Evolutionary conservation across 53 echinoderm and acorn worm species (phyloP).

Genomic region (Glandiceps talaboti): DNA sequence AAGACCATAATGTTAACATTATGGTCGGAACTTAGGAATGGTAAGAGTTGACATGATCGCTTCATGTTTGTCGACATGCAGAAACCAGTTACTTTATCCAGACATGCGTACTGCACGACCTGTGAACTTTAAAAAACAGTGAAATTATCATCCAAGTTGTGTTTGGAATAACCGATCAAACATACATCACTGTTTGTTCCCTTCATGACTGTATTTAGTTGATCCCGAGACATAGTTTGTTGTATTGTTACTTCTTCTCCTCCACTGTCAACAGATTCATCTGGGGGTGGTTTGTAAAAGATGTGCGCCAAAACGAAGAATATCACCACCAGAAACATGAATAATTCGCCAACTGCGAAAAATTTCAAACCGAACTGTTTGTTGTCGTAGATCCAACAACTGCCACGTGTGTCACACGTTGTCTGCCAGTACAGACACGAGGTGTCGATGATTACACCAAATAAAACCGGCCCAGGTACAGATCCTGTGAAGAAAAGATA

Average conservation of each 20-base stretch:
- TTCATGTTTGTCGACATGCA: no score
- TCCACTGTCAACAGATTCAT: not conserved
- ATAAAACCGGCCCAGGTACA: slow-evolving; percentile 38
- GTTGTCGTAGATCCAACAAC: slow-evolving; percentile 50
- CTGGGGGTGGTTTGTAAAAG: not conserved
- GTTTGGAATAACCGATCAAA: not conserved
- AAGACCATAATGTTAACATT: no score
- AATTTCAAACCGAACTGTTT: slow-evolving; percentile 37
- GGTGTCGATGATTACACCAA: slow-evolving; percentile 34
- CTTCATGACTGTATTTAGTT: not conserved
- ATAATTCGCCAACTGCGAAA: slow-evolving; percentile 13
- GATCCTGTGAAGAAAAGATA: slow-evolving; percentile 12
- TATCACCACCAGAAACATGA: not conserved
- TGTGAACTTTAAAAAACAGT: no score
- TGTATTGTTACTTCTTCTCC: not conserved
- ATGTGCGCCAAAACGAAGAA: not conserved
- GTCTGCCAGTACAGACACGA: slow-evolving; percentile 50
- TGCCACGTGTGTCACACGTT: slow-evolving; percentile 23
- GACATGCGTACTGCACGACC: no score
- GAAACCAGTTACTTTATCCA: no score
- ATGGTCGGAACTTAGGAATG: no score
- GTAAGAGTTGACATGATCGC: no score
- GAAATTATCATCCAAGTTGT: no score
- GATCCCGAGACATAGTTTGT: not conserved
- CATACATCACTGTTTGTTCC: not conserved